Evolutionary conservation across 2,888 invertebrate species (phyloP).

Genomic region (Tetragonula carbonaria): DNA sequence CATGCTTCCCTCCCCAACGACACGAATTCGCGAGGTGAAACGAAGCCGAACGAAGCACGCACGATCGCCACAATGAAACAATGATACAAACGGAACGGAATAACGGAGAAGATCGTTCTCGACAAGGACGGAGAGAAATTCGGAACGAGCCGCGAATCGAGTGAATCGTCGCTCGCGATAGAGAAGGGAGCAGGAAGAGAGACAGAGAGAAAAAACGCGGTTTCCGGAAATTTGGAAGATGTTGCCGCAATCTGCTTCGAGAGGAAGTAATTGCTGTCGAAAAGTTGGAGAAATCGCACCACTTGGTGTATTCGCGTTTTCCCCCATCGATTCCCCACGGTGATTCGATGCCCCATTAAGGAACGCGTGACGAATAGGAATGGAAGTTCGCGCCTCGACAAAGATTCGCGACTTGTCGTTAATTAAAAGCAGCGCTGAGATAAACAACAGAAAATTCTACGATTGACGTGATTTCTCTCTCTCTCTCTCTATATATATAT

Average conservation of each 20-base stretch:
- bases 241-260: neutral
- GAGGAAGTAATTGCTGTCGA: conserved; percentile 24
- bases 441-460: no score
- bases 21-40: no score
- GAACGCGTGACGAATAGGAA: neutral
- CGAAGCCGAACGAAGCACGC: no score
- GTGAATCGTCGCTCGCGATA: neutral
- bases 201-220: neutral
- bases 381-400: neutral
- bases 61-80: no score
- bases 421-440: neutral
- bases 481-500: no score
- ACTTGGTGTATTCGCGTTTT: conserved; percentile 6
- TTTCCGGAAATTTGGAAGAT: conserved; percentile 23
- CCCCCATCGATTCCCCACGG: neutral
- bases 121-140: conserved; percentile 10
- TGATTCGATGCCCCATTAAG: conserved; percentile 19
- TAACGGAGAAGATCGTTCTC: neutral
- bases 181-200: no score
- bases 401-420: neutral
- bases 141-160: conserved; percentile 7
- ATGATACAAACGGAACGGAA: neutral
- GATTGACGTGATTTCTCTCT: no score
- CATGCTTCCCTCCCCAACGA: no score
- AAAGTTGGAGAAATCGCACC: neutral